Percentiles rank a stretch among this genome's conserved stretches.
phyloP scores from a whole-genome alignment of 2,113 vertebrate species.

The Orycteropus afer region DNA sequence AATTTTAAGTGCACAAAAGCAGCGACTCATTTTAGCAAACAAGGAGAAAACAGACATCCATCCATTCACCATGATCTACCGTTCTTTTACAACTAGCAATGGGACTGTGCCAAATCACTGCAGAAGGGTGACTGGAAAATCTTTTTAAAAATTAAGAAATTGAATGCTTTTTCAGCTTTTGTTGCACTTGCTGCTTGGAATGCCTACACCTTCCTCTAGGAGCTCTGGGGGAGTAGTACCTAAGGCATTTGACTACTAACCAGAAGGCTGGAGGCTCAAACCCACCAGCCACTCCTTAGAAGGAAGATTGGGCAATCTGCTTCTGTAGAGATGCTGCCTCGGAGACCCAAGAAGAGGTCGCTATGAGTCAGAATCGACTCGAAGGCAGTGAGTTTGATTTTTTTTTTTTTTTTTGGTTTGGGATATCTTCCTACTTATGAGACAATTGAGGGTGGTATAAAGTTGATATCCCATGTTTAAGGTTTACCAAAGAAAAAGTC shows the following conservation, averaged over 20 bases:
- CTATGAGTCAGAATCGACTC: no score
- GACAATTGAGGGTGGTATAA: background rate
- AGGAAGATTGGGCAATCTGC: no score
- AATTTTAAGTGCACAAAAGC: background rate
- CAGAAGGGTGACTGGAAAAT: background rate
- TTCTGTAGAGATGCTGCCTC: no score
- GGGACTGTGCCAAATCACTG: background rate
- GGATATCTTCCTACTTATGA: background rate
- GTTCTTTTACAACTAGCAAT: background rate
- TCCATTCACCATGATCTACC: no score
- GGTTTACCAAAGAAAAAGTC: background rate
- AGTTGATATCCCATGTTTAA: background rate
- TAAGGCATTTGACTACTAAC: no score
- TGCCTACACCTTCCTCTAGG: no score
- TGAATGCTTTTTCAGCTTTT: background rate
- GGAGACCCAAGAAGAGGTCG: no score
- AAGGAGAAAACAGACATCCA: background rate
- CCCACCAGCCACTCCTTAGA: no score
- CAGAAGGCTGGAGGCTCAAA: no score
- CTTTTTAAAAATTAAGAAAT: background rate
- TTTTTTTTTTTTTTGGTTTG: no score
- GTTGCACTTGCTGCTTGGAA: background rate
- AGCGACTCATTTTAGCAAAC: background rate
- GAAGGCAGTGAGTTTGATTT: no score
- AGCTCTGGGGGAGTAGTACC: no score